A percentile compares a stretch with the other conserved stretches of the same genome.
These are phyloP conservation scores for Drosophila fuyamai DNA, from an alignment of 1,140 invertebrate genomes.

Conservation along the genomic window DNA sequence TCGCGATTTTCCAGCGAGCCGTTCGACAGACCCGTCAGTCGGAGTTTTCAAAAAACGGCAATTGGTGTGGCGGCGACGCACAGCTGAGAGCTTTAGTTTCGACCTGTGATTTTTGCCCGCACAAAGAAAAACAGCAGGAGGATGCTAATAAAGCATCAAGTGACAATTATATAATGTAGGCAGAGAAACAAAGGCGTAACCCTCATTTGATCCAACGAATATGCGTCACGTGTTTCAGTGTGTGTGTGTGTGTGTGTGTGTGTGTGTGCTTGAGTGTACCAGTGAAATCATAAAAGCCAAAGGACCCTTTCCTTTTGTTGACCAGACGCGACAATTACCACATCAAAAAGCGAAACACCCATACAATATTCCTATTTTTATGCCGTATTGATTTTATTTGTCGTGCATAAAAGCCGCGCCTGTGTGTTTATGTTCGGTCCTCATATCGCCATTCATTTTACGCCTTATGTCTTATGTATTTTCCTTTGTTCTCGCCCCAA, in stretches of 20 bases:
- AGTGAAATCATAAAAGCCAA: constrained; percentile 12
- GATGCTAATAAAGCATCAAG: constrained; percentile 15
- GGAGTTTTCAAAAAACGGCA: constrained; percentile 49
- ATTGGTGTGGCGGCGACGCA: constrained; percentile 40
- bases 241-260: constrained; percentile 3
- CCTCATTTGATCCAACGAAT: constrained; percentile 2
- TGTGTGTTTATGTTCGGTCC: constrained; percentile 10
- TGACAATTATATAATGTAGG: constrained; percentile 53
- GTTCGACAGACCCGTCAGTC: constrained; percentile 43
- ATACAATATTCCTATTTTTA: constrained; percentile 60
- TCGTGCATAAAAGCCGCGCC: constrained; percentile 58
- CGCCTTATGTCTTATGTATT: constrained; percentile 52
- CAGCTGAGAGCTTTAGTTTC: constrained; percentile 28
- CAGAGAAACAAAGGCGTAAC: constrained; percentile 28
- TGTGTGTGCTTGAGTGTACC: not conserved
- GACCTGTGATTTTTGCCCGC: constrained; percentile 1
- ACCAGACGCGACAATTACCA: constrained; percentile 57
- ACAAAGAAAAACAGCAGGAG: not conserved
- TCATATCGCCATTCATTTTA: constrained; percentile 45
- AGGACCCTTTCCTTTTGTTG: constrained; percentile 18
- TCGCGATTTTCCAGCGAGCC: constrained; percentile 33
- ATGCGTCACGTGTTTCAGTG: constrained; percentile 38
- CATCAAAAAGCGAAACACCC: constrained; percentile 61
- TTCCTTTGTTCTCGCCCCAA: constrained; percentile 28
- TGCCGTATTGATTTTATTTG: constrained; percentile 72